A percentile compares a stretch with the other conserved stretches of the same genome.
Evolutionary conservation across 2,797 vertebrate species (phyloP).

Genomic region (Phoebastria nigripes): DNA sequence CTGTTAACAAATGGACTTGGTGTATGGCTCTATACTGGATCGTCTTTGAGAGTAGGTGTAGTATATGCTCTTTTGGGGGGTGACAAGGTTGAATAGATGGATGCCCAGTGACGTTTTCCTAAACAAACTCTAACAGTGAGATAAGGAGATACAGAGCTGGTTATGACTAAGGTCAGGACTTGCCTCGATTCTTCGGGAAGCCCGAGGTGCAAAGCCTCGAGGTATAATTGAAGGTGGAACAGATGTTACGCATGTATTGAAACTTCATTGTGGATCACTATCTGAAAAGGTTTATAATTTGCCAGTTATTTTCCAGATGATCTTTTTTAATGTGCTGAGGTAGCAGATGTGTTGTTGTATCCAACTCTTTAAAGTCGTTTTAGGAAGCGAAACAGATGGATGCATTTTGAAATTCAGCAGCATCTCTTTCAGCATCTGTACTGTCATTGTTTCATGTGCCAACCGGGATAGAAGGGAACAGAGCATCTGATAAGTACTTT

Average conservation of each 20-base stretch:
- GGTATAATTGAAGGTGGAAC: background rate
- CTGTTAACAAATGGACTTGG: background rate
- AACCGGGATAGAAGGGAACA: rapidly evolving
- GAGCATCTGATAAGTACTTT: background rate
- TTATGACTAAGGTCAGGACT: background rate
- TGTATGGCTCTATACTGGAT: background rate
- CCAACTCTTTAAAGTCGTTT: background rate
- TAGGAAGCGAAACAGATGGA: constrained; percentile 33
- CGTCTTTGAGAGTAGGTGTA: background rate
- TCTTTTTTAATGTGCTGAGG: background rate
- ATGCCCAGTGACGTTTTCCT: background rate
- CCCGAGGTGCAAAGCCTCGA: background rate
- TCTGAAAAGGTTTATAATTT: background rate
- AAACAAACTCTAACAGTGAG: background rate
- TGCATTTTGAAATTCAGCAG: constrained; percentile 10
- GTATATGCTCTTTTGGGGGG: background rate
- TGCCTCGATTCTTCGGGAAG: background rate
- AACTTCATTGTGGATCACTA: background rate
- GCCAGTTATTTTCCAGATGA: constrained; percentile 27
- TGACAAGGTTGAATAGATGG: background rate
- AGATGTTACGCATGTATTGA: background rate
- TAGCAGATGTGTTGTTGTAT: constrained; percentile 43
- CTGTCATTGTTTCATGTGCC: rapidly evolving
- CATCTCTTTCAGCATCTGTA: constrained; percentile 11
- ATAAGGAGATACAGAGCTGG: background rate